These are phyloP conservation scores for Tribolium madens DNA, from an alignment of 1,140 invertebrate genomes.

Conservation along the genomic window DNA sequence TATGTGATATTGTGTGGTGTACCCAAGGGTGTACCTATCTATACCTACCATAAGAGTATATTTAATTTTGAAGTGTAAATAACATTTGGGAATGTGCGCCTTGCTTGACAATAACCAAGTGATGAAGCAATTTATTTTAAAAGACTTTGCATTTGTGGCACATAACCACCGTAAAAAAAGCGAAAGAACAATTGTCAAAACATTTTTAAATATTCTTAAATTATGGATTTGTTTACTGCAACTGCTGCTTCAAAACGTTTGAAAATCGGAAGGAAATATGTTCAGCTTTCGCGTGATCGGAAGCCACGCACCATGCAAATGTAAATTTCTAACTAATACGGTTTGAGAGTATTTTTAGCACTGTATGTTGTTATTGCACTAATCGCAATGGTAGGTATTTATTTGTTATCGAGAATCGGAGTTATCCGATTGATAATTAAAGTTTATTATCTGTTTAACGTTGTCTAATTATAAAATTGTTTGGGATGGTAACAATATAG, in stretches of 20 bases:
- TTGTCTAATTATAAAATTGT: slow-evolving; percentile 22
- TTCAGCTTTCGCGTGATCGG: slow-evolving; percentile 1
- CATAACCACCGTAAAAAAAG: slow-evolving; percentile 1
- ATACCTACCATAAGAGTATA: neutral
- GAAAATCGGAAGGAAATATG: slow-evolving; percentile 9
- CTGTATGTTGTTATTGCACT: neutral
- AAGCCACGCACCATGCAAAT: neutral
- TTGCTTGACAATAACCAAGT: slow-evolving; percentile 3
- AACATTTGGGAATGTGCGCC: neutral
- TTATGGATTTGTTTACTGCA: slow-evolving; percentile 22
- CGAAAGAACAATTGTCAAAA: neutral
- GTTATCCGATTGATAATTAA: slow-evolving; percentile 25
- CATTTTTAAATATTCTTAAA: slow-evolving; percentile 10
- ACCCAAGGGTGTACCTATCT: too few relatives aligned
- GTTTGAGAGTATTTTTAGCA: neutral
- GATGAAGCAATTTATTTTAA: slow-evolving; percentile 6
- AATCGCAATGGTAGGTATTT: neutral
- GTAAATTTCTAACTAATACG: neutral
- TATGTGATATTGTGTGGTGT: too few relatives aligned
- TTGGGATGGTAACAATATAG: slow-evolving; percentile 17
- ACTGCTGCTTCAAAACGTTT: neutral
- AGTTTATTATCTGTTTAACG: slow-evolving; percentile 21
- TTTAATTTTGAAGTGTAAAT: neutral
- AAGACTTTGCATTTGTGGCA: slow-evolving; percentile 9
- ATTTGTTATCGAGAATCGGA: slow-evolving; percentile 4